Evolutionary conservation across 2,888 invertebrate genomes (phyloP).

Genomic region (Coelogynopora nodosa): DNA sequence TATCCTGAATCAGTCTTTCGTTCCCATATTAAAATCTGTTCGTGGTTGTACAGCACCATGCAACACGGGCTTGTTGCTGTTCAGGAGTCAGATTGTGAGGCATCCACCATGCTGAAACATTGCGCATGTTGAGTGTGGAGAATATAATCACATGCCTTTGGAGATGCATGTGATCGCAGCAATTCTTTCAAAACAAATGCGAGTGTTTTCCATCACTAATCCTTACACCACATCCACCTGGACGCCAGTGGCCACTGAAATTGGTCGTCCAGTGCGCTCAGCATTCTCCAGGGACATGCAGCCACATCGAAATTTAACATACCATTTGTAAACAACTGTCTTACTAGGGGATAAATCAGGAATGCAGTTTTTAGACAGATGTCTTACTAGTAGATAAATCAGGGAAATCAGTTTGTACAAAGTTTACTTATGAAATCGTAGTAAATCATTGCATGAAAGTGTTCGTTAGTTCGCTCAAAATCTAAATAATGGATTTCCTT

Average conservation of each 20-base stretch:
- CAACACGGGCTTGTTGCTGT: slow-evolving; percentile 8
- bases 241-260: background rate
- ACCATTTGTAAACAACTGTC: background rate
- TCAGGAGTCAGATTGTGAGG: background rate
- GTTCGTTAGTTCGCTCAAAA: background rate
- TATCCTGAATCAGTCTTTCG: slow-evolving; percentile 7
- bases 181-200: background rate
- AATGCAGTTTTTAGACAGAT: background rate
- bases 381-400: background rate
- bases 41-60: background rate
- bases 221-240: background rate
- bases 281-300: background rate
- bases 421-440: background rate
- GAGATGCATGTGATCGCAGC: background rate
- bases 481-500: background rate
- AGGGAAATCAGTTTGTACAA: background rate
- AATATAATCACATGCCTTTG: background rate
- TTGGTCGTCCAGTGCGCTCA: background rate
- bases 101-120: background rate
- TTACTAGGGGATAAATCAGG: background rate
- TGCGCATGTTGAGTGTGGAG: background rate
- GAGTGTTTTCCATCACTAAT: background rate
- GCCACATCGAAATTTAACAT: background rate
- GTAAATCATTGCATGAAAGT: background rate
- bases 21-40: slow-evolving; percentile 3